Evolutionary conservation across 1,140 invertebrate species (phyloP).

Genomic region (Bombus vancouverensis): DNA sequence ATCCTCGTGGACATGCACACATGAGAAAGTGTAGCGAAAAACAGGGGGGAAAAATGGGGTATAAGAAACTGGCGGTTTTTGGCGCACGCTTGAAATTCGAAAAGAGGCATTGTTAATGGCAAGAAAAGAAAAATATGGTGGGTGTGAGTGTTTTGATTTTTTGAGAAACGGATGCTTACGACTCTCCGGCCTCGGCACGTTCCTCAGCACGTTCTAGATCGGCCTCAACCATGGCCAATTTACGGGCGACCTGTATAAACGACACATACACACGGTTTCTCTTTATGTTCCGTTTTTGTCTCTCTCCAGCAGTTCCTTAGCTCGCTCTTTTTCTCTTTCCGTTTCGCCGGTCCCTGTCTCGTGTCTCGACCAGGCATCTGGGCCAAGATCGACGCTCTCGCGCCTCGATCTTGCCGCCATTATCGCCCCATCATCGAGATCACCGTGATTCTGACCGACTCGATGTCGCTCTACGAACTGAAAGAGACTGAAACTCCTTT

Average conservation of each 20-base stretch:
- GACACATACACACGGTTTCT: conserved; percentile 73
- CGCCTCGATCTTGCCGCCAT: conserved; percentile 17
- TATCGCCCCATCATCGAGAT: not conserved
- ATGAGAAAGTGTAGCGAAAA: conserved; percentile 20
- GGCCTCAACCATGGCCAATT: conserved; percentile 99
- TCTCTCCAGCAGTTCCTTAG: not conserved
- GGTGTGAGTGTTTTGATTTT: conserved; percentile 9
- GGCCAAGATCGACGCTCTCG: conserved; percentile 44
- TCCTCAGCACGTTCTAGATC: conserved; percentile 99
- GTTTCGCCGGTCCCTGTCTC: not conserved
- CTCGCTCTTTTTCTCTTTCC: not conserved
- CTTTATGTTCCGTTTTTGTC: conserved; percentile 57
- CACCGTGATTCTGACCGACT: not conserved
- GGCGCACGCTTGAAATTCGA: conserved; percentile 1
- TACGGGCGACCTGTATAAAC: conserved; percentile 97
- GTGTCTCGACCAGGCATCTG: conserved; percentile 25
- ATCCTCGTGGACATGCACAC: not conserved
- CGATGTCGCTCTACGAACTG: conserved; percentile 7
- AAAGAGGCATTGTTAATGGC: not conserved
- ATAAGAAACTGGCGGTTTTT: not conserved
- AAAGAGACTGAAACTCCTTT: conserved; percentile 5
- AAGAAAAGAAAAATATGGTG: conserved; percentile 28
- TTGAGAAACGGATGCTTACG: conserved; percentile 89
- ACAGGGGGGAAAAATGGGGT: not conserved
- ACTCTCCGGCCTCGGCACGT: conserved; percentile 99